phyloP scores from a whole-genome alignment of 2,797 vertebrate species.

The Trichosurus vulpecula region DNA sequence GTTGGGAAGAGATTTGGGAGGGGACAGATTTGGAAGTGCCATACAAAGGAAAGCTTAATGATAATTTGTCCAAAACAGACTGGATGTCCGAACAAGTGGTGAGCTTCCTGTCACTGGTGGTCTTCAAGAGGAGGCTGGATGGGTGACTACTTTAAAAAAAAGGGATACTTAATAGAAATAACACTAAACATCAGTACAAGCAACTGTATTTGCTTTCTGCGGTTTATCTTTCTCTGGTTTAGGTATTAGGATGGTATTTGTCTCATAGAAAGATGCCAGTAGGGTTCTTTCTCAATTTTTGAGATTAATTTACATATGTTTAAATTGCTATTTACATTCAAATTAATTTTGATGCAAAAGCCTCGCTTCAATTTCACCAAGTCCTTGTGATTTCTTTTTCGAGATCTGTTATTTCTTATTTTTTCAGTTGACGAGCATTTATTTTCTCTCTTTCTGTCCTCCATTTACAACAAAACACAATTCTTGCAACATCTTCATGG shows the following conservation, averaged over 20 bases:
- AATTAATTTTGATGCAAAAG: background rate
- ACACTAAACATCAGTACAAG: background rate
- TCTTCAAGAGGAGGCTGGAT: background rate
- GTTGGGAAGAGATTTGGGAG: background rate
- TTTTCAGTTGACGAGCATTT: no score
- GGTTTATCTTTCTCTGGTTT: background rate
- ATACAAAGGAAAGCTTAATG: background rate
- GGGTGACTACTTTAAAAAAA: background rate
- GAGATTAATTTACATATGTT: background rate
- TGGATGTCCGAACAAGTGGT: background rate
- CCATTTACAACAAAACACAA: background rate
- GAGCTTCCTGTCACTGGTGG: background rate
- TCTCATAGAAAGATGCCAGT: background rate
- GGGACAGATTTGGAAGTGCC: no score
- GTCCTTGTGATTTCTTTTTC: no score
- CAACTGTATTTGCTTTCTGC: background rate
- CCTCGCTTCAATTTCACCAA: no score
- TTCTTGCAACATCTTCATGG: background rate
- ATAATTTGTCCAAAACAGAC: background rate
- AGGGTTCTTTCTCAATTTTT: background rate
- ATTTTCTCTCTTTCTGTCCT: background rate
- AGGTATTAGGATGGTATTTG: background rate
- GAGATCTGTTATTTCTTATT: background rate
- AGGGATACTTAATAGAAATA: background rate
- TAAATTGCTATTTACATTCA: background rate